phyloP scores from a whole-genome alignment of 1,140 invertebrate species.

The Aricia agestis region DNA sequence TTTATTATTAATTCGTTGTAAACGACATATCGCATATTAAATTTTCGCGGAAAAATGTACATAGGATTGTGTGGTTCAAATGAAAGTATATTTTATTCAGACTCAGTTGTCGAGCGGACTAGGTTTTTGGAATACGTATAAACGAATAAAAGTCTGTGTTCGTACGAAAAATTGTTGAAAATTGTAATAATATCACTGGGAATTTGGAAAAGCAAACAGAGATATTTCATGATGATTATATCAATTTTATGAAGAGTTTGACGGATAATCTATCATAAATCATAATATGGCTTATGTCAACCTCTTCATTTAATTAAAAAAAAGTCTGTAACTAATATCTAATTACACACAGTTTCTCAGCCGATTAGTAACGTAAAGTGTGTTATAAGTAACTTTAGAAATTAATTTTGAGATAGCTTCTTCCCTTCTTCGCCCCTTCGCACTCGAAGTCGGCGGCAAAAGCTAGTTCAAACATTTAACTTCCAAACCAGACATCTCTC shows the following conservation, averaged over 20 bases:
- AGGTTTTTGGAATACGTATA: not conserved
- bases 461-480: not conserved
- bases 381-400: too few species aligned
- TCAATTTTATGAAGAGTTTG: too few species aligned
- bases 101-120: not conserved
- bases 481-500: not conserved
- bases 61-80: not conserved
- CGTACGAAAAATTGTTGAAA: not conserved
- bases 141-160: not conserved
- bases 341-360: too few species aligned
- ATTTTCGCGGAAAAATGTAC: not conserved
- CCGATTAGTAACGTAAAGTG: too few species aligned
- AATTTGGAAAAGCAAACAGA: not conserved
- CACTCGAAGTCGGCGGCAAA: not conserved
- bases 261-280: too few species aligned
- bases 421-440: not conserved
- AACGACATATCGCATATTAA: not conserved
- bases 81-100: not conserved
- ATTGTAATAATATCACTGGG: not conserved
- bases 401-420: too few species aligned
- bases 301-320: too few species aligned
- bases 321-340: too few species aligned
- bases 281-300: too few species aligned
- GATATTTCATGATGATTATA: too few species aligned
- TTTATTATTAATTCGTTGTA: too few species aligned